Conservation (phyloP, 2,888 invertebrate species). For the Catocala fraxini region DNA sequence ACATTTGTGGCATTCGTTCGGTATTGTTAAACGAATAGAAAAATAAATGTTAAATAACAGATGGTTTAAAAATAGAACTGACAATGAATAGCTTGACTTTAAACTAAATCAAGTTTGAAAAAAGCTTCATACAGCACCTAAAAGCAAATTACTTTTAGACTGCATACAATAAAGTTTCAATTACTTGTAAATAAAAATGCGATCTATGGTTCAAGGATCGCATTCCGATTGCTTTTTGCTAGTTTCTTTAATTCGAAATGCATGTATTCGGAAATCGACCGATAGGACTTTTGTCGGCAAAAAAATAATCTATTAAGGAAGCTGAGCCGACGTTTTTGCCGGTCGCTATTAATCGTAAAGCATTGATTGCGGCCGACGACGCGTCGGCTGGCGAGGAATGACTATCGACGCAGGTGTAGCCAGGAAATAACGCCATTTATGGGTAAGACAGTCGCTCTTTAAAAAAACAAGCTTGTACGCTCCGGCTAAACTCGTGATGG, state of each 20-base stretch:
- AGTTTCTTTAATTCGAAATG: conserved; percentile 28
- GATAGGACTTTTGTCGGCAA: conserved; percentile 43
- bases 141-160: conserved; percentile 17
- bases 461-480: conserved; percentile 28
- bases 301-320: conserved; percentile 51
- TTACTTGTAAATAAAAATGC: conserved; percentile 12
- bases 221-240: conserved; percentile 15
- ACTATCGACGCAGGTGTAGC: conserved; percentile 56
- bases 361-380: conserved; percentile 52
- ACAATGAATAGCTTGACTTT: neutral
- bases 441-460: conserved; percentile 56
- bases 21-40: neutral
- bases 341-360: conserved; percentile 43
- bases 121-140: neutral
- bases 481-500: conserved; percentile 47
- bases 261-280: conserved; percentile 37
- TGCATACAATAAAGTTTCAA: conserved; percentile 13
- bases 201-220: conserved; percentile 9
- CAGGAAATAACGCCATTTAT: conserved; percentile 59
- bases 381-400: conserved; percentile 49
- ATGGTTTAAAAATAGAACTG: conserved; percentile 10
- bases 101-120: conserved; percentile 1
- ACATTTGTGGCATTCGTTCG: conserved; percentile 20
- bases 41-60: neutral
- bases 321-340: conserved; percentile 47